Conservation (phyloP, 2,888 invertebrate genomes). For the Cosmia trapezina region DNA sequence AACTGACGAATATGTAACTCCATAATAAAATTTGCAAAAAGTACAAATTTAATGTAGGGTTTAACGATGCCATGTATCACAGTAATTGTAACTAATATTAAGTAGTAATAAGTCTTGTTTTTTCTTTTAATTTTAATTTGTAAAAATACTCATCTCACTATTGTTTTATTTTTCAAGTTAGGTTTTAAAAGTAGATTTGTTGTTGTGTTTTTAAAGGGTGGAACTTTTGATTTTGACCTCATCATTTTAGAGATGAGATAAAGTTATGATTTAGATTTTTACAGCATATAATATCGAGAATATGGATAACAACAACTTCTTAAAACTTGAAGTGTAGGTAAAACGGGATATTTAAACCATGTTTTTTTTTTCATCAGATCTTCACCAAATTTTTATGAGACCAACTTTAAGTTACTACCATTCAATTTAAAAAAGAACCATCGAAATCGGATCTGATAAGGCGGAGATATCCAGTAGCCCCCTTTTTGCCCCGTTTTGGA, state of each 20-base stretch:
- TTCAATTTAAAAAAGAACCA: too few species aligned
- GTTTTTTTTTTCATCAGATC: too few species aligned
- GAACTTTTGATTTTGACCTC: conserved; percentile 23
- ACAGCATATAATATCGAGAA: neutral
- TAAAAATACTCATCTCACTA: conserved; percentile 62
- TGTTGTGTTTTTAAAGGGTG: conserved; percentile 34
- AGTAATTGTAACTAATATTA: conserved; percentile 61
- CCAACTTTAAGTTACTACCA: too few species aligned
- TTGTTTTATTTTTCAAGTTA: conserved; percentile 34
- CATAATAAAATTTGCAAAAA: conserved; percentile 66
- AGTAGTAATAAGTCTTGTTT: conserved; percentile 56
- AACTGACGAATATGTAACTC: conserved; percentile 58
- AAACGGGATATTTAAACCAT: too few species aligned
- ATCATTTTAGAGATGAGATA: neutral
- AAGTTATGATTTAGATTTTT: neutral
- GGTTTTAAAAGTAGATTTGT: conserved; percentile 17
- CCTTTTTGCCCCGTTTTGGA: too few species aligned
- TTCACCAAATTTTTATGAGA: too few species aligned
- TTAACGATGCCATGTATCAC: conserved; percentile 83
- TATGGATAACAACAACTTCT: neutral
- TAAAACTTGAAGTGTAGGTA: neutral
- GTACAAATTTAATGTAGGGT: conserved; percentile 81
- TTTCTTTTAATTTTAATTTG: conserved; percentile 52
- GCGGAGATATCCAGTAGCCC: too few species aligned
- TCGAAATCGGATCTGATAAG: too few species aligned